phyloP scores from a whole-genome alignment of 2,113 vertebrate genomes.

The Hemibagrus wyckioides region DNA sequence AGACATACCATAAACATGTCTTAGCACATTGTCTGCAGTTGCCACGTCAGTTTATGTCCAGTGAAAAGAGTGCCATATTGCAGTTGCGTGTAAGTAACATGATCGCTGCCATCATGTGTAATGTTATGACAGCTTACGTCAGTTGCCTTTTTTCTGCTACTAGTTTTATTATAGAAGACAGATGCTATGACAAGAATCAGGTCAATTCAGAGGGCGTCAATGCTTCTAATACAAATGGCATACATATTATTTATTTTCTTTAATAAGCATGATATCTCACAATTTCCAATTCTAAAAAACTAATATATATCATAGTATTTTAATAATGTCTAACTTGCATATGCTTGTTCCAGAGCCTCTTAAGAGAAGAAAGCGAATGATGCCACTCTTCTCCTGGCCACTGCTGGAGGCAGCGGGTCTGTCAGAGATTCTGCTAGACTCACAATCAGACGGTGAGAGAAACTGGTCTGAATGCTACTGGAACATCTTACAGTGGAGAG shows the following conservation, averaged over 20 bases:
- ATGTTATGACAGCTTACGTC: not conserved
- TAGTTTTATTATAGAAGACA: not conserved
- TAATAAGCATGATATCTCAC: not conserved
- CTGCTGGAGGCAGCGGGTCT: slow-evolving; percentile 68
- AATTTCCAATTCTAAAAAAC: not conserved
- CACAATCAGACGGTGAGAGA: slow-evolving; percentile 58
- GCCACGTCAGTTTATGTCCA: not conserved
- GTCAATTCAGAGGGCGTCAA: not conserved
- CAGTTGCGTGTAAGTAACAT: not conserved
- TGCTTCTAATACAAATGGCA: not conserved
- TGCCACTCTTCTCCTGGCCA: slow-evolving; percentile 67
- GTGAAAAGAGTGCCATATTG: not conserved
- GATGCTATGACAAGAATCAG: not conserved
- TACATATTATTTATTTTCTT: not conserved
- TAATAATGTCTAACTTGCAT: not conserved
- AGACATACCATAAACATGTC: not conserved
- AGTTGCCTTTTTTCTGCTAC: not conserved
- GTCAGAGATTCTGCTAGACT: slow-evolving; percentile 51
- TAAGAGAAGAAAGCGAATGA: slow-evolving; percentile 54
- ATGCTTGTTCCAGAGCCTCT: slow-evolving; percentile 26
- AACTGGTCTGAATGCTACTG: not conserved
- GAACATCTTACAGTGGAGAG: not conserved
- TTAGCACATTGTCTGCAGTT: not conserved
- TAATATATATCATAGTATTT: not conserved
- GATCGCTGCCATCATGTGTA: not conserved